A percentile compares a stretch with the other conserved stretches of the same genome.
Evolutionary conservation across 2,113 vertebrate species (phyloP).

Genomic region (Paralichthys olivaceus): DNA sequence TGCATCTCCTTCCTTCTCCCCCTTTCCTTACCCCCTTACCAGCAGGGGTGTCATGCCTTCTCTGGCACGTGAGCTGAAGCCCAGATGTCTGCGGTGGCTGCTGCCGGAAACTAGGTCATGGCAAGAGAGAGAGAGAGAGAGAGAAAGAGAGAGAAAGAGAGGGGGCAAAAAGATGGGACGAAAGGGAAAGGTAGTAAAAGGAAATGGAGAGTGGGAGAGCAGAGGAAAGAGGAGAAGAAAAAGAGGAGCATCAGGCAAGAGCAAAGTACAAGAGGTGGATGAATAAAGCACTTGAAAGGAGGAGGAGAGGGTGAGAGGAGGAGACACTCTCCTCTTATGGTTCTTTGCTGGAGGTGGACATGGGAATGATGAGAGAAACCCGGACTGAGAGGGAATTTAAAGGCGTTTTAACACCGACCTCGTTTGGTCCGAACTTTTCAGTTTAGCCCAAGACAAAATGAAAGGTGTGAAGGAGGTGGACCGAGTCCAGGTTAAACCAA

Average conservation of each 20-base stretch:
- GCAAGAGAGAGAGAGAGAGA: slow-evolving; percentile 17
- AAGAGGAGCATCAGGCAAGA: not conserved
- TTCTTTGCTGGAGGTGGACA: slow-evolving; percentile 3
- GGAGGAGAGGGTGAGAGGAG: slow-evolving; percentile 5
- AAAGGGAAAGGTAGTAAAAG: not conserved
- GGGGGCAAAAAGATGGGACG: not conserved
- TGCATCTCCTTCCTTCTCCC: not conserved
- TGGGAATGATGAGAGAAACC: not conserved
- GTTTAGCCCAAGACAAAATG: not conserved
- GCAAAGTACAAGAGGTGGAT: not conserved
- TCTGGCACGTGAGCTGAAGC: slow-evolving; percentile 68
- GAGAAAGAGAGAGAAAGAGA: not conserved
- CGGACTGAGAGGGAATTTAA: not conserved
- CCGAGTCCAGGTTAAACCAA: too few relatives aligned
- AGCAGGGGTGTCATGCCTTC: slow-evolving; percentile 65
- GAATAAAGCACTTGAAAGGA: slow-evolving; percentile 5
- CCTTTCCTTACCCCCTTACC: not conserved
- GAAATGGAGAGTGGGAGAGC: not conserved
- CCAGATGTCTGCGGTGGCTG: slow-evolving; percentile 74
- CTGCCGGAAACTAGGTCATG: slow-evolving; percentile 73
- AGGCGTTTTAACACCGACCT: not conserved
- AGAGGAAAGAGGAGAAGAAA: not conserved
- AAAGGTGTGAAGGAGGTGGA: not conserved
- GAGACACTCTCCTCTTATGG: not conserved
- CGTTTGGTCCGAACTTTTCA: not conserved